Conservation (phyloP, 2,797 vertebrate genomes). For the Philypnodon macrostomus region DNA sequence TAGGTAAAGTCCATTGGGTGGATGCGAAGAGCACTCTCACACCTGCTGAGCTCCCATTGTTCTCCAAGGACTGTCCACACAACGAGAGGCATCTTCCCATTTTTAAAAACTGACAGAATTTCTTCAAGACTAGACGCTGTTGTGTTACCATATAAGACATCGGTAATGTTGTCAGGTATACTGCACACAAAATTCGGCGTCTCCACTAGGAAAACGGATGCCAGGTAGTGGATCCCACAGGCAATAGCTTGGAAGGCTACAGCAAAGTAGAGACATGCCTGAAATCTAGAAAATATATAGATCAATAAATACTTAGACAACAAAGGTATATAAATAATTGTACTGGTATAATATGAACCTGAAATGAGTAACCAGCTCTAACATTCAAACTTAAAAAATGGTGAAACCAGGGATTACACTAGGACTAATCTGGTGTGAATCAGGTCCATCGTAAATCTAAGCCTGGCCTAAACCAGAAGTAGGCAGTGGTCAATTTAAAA, state of each 20-base stretch:
- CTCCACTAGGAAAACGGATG: slow-evolving; percentile 88
- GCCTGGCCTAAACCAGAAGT: too few relatives aligned
- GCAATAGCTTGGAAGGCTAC: slow-evolving; percentile 87
- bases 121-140: slow-evolving; percentile 75
- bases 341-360: too few relatives aligned
- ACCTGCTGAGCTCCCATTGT: slow-evolving; percentile 88
- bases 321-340: background rate
- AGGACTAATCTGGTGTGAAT: too few relatives aligned
- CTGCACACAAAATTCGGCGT: slow-evolving; percentile 84
- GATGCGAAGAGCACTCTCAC: slow-evolving; percentile 74
- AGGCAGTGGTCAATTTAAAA: too few relatives aligned
- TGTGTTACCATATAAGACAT: slow-evolving; percentile 77
- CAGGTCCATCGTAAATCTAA: too few relatives aligned
- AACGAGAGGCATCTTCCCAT: slow-evolving; percentile 68
- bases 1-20: slow-evolving; percentile 60
- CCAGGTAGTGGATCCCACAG: slow-evolving; percentile 92
- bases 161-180: slow-evolving; percentile 80
- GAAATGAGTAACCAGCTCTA: too few relatives aligned
- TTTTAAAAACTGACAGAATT: slow-evolving; percentile 72
- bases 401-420: too few relatives aligned
- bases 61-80: slow-evolving; percentile 79
- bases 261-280: slow-evolving; percentile 88
- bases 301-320: background rate
- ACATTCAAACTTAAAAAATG: too few relatives aligned
- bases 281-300: slow-evolving; percentile 78